These are phyloP conservation scores for Lutjanus campechanus DNA, from an alignment of 2,797 vertebrate genomes.

Conservation along the genomic window DNA sequence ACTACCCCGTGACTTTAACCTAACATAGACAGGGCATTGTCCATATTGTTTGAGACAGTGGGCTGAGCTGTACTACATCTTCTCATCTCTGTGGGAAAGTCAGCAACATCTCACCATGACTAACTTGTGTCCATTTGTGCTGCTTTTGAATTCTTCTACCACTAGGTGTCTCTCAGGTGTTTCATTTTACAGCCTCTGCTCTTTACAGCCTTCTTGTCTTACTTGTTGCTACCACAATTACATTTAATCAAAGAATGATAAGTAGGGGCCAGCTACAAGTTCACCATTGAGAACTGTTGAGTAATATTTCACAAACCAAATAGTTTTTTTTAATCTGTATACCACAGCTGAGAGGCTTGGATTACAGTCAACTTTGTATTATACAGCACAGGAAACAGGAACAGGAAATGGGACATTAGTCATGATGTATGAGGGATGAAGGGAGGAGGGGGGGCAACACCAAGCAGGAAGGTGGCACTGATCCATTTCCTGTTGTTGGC, in stretches of 20 bases:
- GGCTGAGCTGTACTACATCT: constrained; percentile 1
- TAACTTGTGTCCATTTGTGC: not conserved
- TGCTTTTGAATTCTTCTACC: constrained; percentile 29
- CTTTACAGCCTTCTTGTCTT: not conserved
- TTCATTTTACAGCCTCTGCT: not conserved
- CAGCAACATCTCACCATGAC: not conserved
- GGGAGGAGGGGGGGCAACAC: constrained; percentile 4
- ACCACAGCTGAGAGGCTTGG: not conserved
- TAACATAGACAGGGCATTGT: not conserved
- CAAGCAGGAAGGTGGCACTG: constrained; percentile 65
- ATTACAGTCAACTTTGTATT: constrained; percentile 14
- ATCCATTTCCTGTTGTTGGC: constrained; percentile 77
- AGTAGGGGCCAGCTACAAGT: not conserved
- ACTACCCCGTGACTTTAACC: constrained; percentile 11
- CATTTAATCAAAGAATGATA: not conserved
- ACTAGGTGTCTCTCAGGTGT: constrained; percentile 62
- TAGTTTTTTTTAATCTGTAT: not conserved
- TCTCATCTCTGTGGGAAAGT: constrained; percentile 1
- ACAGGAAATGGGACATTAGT: constrained; percentile 74
- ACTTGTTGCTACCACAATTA: not conserved
- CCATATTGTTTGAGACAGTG: not conserved
- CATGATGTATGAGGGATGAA: constrained; percentile 51
- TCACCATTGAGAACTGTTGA: not conserved
- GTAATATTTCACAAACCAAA: not conserved
- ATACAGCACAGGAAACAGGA: constrained; percentile 63